Percentiles rank a stretch among this genome's conserved stretches.
Evolutionary conservation across 1,140 invertebrate species (phyloP).

Genomic region (Geopemphigus sp.): DNA sequence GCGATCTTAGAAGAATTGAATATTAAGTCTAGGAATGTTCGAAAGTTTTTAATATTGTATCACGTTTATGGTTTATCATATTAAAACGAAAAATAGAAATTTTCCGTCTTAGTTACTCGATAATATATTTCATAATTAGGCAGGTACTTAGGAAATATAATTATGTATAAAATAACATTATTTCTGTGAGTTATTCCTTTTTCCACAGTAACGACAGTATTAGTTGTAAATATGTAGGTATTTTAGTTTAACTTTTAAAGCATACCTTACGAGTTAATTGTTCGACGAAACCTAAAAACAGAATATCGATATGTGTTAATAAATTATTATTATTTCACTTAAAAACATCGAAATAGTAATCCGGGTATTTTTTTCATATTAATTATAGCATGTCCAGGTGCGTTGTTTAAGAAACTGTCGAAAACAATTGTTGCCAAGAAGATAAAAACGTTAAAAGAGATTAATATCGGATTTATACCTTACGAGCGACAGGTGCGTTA

Average conservation of each 20-base stretch:
- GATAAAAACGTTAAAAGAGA: conserved; percentile 99
- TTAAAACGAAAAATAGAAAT: too few species aligned
- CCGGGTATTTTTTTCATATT: conserved; percentile 42
- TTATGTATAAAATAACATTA: too few species aligned
- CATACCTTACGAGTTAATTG: background rate
- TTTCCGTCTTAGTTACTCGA: too few species aligned
- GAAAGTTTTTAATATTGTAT: too few species aligned
- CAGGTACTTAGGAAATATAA: too few species aligned
- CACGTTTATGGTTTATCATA: too few species aligned
- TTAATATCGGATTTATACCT: conserved; percentile 99
- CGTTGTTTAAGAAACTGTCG: conserved; percentile 93
- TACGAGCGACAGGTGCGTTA: conserved; percentile 91
- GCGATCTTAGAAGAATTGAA: too few species aligned
- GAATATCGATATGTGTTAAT: conserved; percentile 17
- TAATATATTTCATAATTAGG: too few species aligned
- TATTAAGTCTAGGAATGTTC: too few species aligned
- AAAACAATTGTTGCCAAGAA: conserved; percentile 91
- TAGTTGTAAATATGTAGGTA: background rate
- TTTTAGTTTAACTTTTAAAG: background rate
- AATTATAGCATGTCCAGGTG: conserved; percentile 74
- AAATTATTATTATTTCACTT: conserved; percentile 13
- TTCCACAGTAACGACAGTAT: too few species aligned
- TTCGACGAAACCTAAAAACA: background rate
- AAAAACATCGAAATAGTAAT: conserved; percentile 23
- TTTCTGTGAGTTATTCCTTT: too few species aligned